Evolutionary conservation across 2,113 vertebrate genomes (phyloP).

Genomic region (Cavia aperea): DNA sequence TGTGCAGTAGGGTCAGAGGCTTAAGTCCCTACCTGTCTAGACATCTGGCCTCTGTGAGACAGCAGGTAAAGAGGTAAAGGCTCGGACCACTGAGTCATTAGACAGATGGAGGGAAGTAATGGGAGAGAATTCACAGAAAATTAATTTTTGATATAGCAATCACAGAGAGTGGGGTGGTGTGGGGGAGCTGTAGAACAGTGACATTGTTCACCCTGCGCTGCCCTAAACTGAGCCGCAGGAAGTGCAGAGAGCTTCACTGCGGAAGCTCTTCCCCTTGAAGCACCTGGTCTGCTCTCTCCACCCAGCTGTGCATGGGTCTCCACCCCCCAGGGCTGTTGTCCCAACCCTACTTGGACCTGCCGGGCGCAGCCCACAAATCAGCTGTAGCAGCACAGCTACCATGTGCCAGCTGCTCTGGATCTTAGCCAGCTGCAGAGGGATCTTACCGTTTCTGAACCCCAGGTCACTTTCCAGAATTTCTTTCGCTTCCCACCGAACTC

Average conservation of each 20-base stretch:
- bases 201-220: not conserved
- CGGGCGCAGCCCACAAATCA: not conserved
- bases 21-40: accelerated
- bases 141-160: accelerated
- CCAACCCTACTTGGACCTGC: not conserved
- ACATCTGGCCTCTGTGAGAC: accelerated
- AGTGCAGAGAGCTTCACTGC: accelerated
- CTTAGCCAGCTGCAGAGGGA: accelerated
- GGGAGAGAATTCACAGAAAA: accelerated
- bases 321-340: not conserved
- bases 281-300: not conserved
- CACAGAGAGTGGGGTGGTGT: not conserved
- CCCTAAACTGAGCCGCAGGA: not conserved
- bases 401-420: not conserved
- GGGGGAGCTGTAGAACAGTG: accelerated
- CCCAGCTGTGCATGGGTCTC: not conserved
- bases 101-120: accelerated
- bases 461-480: not conserved
- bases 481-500: not conserved
- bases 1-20: accelerated
- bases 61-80: not conserved
- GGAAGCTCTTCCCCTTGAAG: not conserved
- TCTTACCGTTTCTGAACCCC: too few relatives aligned
- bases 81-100: not conserved
- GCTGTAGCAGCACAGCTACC: not conserved